A percentile compares a stretch with the other conserved stretches of the same genome.
Conservation (phyloP, 2,888 invertebrate genomes). For the Catocala nupta region DNA sequence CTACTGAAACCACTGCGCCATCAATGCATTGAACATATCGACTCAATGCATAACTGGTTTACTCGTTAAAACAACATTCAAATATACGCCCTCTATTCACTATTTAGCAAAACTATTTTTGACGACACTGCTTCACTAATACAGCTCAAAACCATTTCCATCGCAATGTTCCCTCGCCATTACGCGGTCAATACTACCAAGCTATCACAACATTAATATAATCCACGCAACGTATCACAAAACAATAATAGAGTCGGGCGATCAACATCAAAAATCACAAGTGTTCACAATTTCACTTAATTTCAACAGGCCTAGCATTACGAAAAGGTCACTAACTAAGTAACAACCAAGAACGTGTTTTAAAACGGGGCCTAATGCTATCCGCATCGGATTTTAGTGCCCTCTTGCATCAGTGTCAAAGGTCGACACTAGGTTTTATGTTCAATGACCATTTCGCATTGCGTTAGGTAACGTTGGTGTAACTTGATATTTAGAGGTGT, state of each 20-base stretch:
- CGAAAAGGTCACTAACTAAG: conserved; percentile 48
- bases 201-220: too few species aligned
- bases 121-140: too few species aligned
- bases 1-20: too few species aligned
- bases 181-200: too few species aligned
- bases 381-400: conserved; percentile 47
- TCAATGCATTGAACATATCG: too few species aligned
- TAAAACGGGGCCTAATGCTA: conserved; percentile 49
- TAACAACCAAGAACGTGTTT: conserved; percentile 51
- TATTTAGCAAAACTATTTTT: too few species aligned
- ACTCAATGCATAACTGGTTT: too few species aligned
- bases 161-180: too few species aligned
- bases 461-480: conserved; percentile 46
- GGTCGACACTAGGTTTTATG: conserved; percentile 63
- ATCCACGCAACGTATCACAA: background rate
- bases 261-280: conserved; percentile 6
- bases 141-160: too few species aligned
- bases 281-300: conserved; percentile 40
- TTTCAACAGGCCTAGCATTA: conserved; percentile 41
- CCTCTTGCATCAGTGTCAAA: conserved; percentile 54
- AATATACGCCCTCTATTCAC: too few species aligned
- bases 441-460: conserved; percentile 59
- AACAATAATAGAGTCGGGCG: background rate
- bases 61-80: too few species aligned
- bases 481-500: conserved; percentile 48